Conservation (phyloP, 2,888 invertebrate species). For the Melipona beecheii region DNA sequence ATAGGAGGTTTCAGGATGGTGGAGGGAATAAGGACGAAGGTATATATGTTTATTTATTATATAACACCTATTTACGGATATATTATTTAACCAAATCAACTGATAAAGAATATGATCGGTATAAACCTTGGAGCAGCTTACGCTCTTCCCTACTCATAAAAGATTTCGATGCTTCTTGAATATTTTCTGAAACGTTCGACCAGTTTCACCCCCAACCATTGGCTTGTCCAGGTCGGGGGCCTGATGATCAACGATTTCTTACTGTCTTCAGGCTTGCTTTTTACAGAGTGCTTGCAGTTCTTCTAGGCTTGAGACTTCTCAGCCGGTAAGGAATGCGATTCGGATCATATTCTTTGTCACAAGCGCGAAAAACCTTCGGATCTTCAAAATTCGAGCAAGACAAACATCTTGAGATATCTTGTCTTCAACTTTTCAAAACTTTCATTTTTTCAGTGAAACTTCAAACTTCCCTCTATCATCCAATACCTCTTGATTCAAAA, state of each 20-base stretch:
- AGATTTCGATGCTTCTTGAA: slow-evolving; percentile 76
- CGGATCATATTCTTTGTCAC: slow-evolving; percentile 84
- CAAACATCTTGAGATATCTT: slow-evolving; percentile 82
- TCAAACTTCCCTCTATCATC: slow-evolving; percentile 87
- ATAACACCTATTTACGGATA: slow-evolving; percentile 62
- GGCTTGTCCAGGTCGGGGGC: slow-evolving; percentile 77
- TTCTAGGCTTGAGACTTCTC: slow-evolving; percentile 81
- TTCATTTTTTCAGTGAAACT: slow-evolving; percentile 83
- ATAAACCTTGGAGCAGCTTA: slow-evolving; percentile 77
- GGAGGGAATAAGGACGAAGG: slow-evolving; percentile 76
- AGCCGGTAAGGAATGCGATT: slow-evolving; percentile 81
- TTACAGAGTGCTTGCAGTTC: slow-evolving; percentile 59
- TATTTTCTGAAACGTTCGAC: slow-evolving; percentile 76
- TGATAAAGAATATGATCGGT: slow-evolving; percentile 84
- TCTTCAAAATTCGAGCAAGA: slow-evolving; percentile 82
- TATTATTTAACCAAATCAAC: slow-evolving; percentile 71
- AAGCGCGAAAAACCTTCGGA: slow-evolving; percentile 82
- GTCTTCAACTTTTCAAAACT: slow-evolving; percentile 83
- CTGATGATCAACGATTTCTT: slow-evolving; percentile 76
- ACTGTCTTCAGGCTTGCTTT: slow-evolving; percentile 67
- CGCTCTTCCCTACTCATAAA: slow-evolving; percentile 74
- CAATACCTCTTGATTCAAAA: slow-evolving; percentile 93
- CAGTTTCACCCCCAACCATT: slow-evolving; percentile 76
- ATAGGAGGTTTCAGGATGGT: slow-evolving; percentile 79
- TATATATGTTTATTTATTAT: slow-evolving; percentile 68